Evolutionary conservation across 2,888 invertebrate species (phyloP).

Genomic region (Macrosiphum euphorbiae): DNA sequence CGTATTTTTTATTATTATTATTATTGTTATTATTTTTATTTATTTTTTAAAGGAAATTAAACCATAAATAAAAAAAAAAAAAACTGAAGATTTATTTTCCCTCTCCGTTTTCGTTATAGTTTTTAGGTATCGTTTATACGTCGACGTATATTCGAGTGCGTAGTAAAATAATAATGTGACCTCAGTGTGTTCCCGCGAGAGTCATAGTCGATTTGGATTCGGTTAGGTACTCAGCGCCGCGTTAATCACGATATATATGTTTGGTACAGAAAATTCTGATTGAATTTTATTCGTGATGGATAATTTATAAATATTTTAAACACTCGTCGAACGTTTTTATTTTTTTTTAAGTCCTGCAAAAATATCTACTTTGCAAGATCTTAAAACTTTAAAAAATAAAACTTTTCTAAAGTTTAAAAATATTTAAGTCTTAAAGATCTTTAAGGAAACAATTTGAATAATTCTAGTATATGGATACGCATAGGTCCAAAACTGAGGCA

Average conservation of each 20-base stretch:
- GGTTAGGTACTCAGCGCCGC: not conserved
- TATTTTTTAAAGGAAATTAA: conserved; percentile 51
- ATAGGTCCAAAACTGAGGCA: too few relatives aligned
- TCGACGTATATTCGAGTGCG: not conserved
- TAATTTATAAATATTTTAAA: not conserved
- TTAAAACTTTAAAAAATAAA: too few relatives aligned
- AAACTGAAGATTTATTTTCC: conserved; percentile 10
- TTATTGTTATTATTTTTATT: not conserved
- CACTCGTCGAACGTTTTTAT: not conserved
- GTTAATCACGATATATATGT: not conserved
- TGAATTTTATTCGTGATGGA: not conserved
- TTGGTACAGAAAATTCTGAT: not conserved
- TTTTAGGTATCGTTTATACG: not conserved
- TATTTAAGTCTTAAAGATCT: not conserved
- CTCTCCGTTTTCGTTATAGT: conserved; percentile 14
- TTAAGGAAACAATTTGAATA: not conserved
- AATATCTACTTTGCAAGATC: not conserved
- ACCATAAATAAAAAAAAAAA: conserved; percentile 54
- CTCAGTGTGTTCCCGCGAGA: not conserved
- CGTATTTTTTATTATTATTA: not conserved
- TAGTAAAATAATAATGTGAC: not conserved
- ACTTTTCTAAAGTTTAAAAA: too few relatives aligned
- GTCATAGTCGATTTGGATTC: not conserved
- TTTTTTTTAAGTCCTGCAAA: not conserved
- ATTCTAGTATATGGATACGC: not conserved